A percentile compares a stretch with the other conserved stretches of the same genome.
These are phyloP conservation scores for Nematopogon swammerdamellus DNA, from an alignment of 2,888 invertebrate species.

Conservation along the genomic window DNA sequence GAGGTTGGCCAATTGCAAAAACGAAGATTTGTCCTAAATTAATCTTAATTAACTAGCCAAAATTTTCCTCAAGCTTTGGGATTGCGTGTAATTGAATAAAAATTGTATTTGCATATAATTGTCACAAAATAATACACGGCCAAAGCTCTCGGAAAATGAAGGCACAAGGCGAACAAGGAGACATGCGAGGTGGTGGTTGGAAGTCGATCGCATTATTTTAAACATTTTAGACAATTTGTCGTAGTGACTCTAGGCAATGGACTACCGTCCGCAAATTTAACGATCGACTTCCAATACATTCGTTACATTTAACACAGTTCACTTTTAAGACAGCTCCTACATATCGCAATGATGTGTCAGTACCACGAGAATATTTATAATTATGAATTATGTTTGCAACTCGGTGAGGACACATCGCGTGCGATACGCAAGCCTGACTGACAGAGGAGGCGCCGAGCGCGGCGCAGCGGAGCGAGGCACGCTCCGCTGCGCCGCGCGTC, in stretches of 20 bases:
- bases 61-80: constrained; percentile 23
- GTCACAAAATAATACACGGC: not conserved
- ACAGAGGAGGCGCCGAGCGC: constrained; percentile 8
- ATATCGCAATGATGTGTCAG: too few species aligned
- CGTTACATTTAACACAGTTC: too few species aligned
- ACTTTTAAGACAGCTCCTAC: too few species aligned
- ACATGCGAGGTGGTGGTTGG: not conserved
- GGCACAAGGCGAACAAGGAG: not conserved
- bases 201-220: too few species aligned
- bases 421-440: too few species aligned
- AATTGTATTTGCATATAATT: not conserved
- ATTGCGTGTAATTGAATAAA: not conserved
- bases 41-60: constrained; percentile 20
- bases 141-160: constrained; percentile 6
- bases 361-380: too few species aligned
- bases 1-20: constrained; percentile 60
- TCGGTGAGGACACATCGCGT: too few species aligned
- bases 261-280: too few species aligned
- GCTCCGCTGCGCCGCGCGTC: not conserved
- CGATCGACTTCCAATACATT: too few species aligned
- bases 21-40: constrained; percentile 52
- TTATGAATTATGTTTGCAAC: too few species aligned
- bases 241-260: too few species aligned
- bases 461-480: constrained; percentile 19
- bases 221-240: too few species aligned